These are phyloP conservation scores for Anas flavirostris DNA, from an alignment of 2,797 vertebrate genomes.

Conservation along the genomic window DNA sequence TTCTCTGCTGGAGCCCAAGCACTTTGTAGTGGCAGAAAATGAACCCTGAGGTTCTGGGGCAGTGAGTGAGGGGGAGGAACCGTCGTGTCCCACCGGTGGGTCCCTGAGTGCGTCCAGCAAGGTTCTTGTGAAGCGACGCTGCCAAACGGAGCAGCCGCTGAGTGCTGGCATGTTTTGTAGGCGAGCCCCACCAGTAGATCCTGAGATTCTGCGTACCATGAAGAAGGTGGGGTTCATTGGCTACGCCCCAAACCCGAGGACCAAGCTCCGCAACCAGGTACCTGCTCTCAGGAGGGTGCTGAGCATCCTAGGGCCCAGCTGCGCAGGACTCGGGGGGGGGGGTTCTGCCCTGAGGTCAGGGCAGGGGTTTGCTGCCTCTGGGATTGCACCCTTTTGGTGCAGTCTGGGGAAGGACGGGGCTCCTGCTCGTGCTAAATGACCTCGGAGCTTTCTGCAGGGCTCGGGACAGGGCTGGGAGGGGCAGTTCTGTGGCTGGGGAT, in stretches of 20 bases:
- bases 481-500: neutral
- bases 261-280: conserved; percentile 93
- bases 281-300: accelerated
- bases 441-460: neutral
- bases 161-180: conserved; percentile 66
- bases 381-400: neutral
- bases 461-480: accelerated
- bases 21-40: neutral
- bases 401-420: accelerated
- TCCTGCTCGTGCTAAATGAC: accelerated
- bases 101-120: neutral
- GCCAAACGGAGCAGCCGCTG: neutral
- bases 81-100: accelerated
- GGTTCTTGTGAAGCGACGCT: accelerated
- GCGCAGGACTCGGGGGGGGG: accelerated
- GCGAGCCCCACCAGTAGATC: conserved; percentile 91
- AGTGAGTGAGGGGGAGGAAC: neutral
- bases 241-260: conserved; percentile 94
- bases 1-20: accelerated
- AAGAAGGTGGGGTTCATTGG: conserved; percentile 99
- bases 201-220: conserved; percentile 95
- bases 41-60: neutral
- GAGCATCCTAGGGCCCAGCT: neutral
- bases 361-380: neutral
- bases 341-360: too few species aligned